Conservation (phyloP, 2,888 invertebrate species). For the Aethes cnicana region DNA sequence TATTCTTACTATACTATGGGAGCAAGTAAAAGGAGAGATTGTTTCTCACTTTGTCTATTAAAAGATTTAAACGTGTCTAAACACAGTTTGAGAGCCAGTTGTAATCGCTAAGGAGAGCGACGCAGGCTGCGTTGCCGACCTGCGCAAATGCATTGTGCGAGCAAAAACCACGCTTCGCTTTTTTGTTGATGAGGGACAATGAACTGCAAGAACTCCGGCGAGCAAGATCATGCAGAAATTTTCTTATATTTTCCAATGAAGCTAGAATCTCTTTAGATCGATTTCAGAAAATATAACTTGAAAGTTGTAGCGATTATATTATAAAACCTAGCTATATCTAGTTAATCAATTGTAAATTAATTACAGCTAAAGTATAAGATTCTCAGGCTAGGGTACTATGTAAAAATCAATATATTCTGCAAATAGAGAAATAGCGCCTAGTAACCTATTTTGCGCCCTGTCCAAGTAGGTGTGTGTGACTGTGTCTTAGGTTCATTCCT, state of each 20-base stretch:
- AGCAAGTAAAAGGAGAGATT: too few relatives aligned
- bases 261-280: too few relatives aligned
- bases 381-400: neutral
- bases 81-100: constrained; percentile 4
- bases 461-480: too few relatives aligned
- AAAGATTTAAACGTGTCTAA: too few relatives aligned
- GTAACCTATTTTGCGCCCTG: neutral
- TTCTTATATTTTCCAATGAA: neutral
- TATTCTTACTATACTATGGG: too few relatives aligned
- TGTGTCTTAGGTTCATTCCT: too few relatives aligned
- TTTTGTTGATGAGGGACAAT: constrained; percentile 1
- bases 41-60: too few relatives aligned
- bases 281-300: too few relatives aligned
- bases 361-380: too few relatives aligned
- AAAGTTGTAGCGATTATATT: too few relatives aligned
- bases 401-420: neutral
- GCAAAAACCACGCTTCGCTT: constrained; percentile 10
- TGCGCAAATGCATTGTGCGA: constrained; percentile 16
- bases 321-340: too few relatives aligned
- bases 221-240: neutral
- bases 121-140: constrained; percentile 9
- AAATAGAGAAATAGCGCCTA: neutral
- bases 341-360: too few relatives aligned
- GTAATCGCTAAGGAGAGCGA: neutral
- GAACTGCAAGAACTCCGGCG: neutral